Conservation (phyloP, 2,797 vertebrate genomes). For the Neoniphon sammara region DNA sequence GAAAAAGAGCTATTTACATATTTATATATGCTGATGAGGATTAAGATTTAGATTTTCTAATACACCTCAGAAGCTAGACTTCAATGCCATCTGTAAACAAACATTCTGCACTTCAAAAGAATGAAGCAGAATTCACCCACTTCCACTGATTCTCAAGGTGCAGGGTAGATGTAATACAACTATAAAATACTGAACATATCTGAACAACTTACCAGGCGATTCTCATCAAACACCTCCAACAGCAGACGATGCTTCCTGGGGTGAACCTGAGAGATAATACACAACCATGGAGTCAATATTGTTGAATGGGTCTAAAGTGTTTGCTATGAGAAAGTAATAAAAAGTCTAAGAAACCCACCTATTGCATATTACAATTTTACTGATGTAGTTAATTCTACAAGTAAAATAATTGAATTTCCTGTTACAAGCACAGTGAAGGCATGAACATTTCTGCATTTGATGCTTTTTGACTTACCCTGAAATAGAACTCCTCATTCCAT, state of each 20-base stretch:
- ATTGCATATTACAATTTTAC: not conserved
- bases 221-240: conserved; percentile 98
- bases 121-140: not conserved
- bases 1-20: not conserved
- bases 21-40: not conserved
- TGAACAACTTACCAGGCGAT: conserved; percentile 92
- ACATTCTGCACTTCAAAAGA: no score
- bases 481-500: conserved; percentile 96
- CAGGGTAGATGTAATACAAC: not conserved
- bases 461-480: conserved; percentile 87
- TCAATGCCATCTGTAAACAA: not conserved
- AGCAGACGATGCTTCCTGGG: conserved; percentile 92
- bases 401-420: not conserved
- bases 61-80: not conserved
- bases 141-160: no score
- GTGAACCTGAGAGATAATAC: conserved; percentile 84
- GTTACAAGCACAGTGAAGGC: not conserved
- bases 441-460: not conserved
- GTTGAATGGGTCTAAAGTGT: not conserved
- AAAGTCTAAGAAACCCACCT: not conserved
- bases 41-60: no score
- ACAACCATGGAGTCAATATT: not conserved
- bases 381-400: not conserved
- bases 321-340: not conserved
- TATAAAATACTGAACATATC: not conserved